Evolutionary conservation across 1,140 invertebrate genomes (phyloP).

Genomic region (Lutraria rhynchaena): DNA sequence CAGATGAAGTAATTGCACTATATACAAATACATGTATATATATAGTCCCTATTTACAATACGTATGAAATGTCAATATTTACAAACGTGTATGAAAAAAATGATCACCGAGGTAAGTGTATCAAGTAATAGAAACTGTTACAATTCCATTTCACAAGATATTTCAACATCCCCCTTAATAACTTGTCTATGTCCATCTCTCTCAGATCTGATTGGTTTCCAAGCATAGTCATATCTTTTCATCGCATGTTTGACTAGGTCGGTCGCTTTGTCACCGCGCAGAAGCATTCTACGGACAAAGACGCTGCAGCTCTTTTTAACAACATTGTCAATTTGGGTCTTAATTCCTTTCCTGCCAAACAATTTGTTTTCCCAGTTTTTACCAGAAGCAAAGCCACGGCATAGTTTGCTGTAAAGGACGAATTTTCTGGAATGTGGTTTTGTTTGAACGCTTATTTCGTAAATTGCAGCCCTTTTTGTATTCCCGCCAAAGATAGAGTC

Average conservation of each 20-base stretch:
- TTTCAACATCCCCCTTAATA: slow-evolving; percentile 28
- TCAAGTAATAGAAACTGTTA: too few species aligned
- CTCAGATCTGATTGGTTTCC: not conserved
- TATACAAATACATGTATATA: too few species aligned
- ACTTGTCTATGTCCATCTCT: slow-evolving; percentile 37
- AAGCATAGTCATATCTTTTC: slow-evolving; percentile 54
- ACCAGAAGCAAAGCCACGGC: not conserved
- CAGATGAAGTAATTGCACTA: too few species aligned
- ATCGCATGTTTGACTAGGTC: not conserved
- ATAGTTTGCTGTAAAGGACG: slow-evolving; percentile 20
- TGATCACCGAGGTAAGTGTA: too few species aligned
- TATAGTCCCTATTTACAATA: too few species aligned
- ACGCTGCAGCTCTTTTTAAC: slow-evolving; percentile 30
- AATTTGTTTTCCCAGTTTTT: slow-evolving; percentile 37
- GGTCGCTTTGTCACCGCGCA: not conserved
- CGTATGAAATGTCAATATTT: too few species aligned
- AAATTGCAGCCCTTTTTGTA: slow-evolving; percentile 35
- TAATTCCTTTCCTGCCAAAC: slow-evolving; percentile 11
- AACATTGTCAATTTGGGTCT: slow-evolving; percentile 10
- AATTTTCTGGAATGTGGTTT: slow-evolving; percentile 12
- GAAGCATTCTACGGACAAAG: not conserved
- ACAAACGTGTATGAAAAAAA: too few species aligned
- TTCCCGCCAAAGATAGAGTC: slow-evolving; percentile 39
- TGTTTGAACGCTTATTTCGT: slow-evolving; percentile 34
- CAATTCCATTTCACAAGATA: slow-evolving; percentile 46